Evolutionary conservation across 2,113 vertebrate species (phyloP).

Genomic region (Oryzias javanicus): DNA sequence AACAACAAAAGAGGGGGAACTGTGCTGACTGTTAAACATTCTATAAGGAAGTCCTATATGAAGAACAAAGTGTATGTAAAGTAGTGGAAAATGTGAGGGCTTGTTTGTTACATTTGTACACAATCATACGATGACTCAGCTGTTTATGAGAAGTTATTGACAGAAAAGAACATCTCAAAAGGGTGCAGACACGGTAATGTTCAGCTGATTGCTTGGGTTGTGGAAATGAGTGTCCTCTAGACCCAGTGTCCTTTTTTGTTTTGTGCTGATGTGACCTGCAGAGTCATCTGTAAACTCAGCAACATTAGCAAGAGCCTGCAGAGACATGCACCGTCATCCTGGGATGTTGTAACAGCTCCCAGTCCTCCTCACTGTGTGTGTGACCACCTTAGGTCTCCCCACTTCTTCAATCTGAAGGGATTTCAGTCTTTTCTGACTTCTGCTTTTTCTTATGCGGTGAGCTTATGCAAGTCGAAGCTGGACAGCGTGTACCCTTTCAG

Average conservation of each 20-base stretch:
- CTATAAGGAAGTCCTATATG: neutral
- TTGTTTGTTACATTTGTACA: no score
- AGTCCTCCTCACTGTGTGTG: neutral
- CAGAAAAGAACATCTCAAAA: neutral
- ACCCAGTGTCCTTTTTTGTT: conserved; percentile 39
- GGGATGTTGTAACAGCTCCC: conserved; percentile 35
- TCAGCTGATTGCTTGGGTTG: conserved; percentile 10
- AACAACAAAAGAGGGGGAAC: neutral
- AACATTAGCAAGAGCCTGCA: conserved; percentile 25
- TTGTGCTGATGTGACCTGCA: conserved; percentile 44
- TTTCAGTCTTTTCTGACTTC: conserved; percentile 11
- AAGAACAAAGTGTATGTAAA: neutral
- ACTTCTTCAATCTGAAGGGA: conserved; percentile 11
- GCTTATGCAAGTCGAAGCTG: conserved; percentile 3
- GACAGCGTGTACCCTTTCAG: neutral
- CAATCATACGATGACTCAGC: no score
- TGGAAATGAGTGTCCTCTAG: conserved; percentile 18
- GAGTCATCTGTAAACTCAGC: conserved; percentile 36
- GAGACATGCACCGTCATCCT: conserved; percentile 29
- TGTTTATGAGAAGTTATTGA: neutral
- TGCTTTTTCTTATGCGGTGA: neutral
- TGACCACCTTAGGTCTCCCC: neutral
- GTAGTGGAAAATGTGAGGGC: no score
- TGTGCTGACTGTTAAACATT: neutral
- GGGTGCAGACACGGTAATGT: conserved; percentile 1